Base-by-base conservation (phyloP, 2,113 vertebrate genomes). In the Brienomyrus brachyistius region DNA sequence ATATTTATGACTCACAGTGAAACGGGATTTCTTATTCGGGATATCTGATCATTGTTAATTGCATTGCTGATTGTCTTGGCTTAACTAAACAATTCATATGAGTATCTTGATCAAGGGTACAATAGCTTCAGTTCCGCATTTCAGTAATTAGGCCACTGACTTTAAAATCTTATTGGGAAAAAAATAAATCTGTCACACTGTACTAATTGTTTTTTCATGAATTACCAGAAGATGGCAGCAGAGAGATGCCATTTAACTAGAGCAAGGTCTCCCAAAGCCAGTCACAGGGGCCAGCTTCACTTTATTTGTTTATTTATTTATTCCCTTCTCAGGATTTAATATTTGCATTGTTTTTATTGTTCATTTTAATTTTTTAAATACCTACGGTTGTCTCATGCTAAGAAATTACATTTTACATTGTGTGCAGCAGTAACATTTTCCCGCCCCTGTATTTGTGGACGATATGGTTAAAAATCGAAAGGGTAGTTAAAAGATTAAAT, bases 181-280 rank as follows among this genome's bases (percentile, higher is more conserved):
- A 59, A 66, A 27, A 4, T 0, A 4, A 80, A 7, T 13, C 74
- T 43, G 35, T 19, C 74, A 43, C 43, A 31, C 74, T 2, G 3
- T 74, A 27, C 13, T 56, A 1, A 43, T 47, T 45, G 43, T 43
- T 82, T 82, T 84, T 84, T 48, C 82, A 84, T 84, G 45, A 48
- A 84, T 23, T 45, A 54, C 85, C 85, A 87, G 19, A 35, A 87
- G 85, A 54, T n/a, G 85, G 85, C 85, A 87, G 85, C 51, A 87
- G 31, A 87, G 27, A n/a, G 15, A 54, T 54, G 56, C 40, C 7
- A 23, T 52, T 51, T 7, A 11, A 87, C 85, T n/a, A 19, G 13
- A 8, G 35, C 40, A 48, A 47, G 23, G 23, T 47, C 17, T 84
- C 19, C 9, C 47, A 47, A 23, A 23, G 45, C 17, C 40, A 45